Evolutionary conservation across 2,888 invertebrate species (phyloP).

Genomic region (Drosophila mulleri): DNA sequence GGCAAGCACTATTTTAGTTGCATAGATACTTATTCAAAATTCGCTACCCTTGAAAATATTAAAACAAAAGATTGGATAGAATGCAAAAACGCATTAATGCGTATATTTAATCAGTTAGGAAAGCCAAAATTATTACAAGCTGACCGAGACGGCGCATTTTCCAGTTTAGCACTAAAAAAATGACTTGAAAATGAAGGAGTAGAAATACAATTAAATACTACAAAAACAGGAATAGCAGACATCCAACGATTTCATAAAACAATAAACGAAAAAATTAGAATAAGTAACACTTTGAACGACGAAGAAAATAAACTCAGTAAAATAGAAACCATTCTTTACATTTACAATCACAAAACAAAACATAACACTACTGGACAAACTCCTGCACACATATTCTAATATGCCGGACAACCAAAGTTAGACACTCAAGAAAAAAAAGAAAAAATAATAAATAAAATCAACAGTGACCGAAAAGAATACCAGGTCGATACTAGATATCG

Average conservation of each 20-base stretch:
- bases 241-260: background rate
- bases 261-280: background rate
- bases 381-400: too few relatives aligned
- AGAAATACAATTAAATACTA: background rate
- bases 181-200: background rate
- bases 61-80: conserved; percentile 2
- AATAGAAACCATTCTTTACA: too few relatives aligned
- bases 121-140: background rate
- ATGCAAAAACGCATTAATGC: background rate
- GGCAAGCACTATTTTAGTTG: background rate
- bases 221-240: background rate
- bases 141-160: background rate
- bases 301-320: too few relatives aligned
- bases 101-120: background rate
- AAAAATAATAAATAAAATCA: too few relatives aligned
- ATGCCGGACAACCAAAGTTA: too few relatives aligned
- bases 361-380: too few relatives aligned
- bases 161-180: background rate
- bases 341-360: too few relatives aligned
- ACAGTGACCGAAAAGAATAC: too few relatives aligned
- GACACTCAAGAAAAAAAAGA: too few relatives aligned
- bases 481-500: too few relatives aligned
- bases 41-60: background rate
- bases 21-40: background rate
- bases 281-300: too few relatives aligned